phyloP scores from a whole-genome alignment of 1,140 invertebrate genomes.

The Drosophila saltans region DNA sequence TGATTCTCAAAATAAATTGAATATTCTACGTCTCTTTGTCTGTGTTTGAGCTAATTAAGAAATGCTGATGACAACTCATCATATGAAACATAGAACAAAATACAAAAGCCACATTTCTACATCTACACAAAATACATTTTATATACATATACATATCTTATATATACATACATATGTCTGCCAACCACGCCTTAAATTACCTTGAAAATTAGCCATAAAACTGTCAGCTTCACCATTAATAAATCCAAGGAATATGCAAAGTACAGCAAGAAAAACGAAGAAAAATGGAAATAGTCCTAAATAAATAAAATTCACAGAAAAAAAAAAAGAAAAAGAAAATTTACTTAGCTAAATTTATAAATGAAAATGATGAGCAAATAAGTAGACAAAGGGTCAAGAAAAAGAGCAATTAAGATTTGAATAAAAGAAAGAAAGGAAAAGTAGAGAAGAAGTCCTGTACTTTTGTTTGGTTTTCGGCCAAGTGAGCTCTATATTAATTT shows the following conservation, averaged over 20 bases:
- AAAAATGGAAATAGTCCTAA: background rate
- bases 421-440: background rate
- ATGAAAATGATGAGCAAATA: no score
- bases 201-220: constrained; percentile 75
- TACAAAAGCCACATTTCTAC: background rate
- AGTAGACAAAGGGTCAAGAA: no score
- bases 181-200: constrained; percentile 47
- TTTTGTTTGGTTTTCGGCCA: background rate
- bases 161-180: constrained; percentile 33
- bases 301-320: background rate
- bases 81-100: background rate
- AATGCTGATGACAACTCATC: constrained; percentile 44
- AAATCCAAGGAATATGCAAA: constrained; percentile 41
- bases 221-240: constrained; percentile 44
- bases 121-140: constrained; percentile 11
- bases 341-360: no score
- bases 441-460: background rate
- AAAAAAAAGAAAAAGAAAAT: no score
- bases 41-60: constrained; percentile 68
- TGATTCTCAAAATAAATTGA: constrained; percentile 58
- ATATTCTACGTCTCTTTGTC: constrained; percentile 20
- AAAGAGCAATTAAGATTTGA: background rate
- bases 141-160: constrained; percentile 29
- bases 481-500: background rate
- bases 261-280: constrained; percentile 54